Base-by-base conservation (phyloP, 2,113 vertebrate species). In the Labeo rohita region DNA sequence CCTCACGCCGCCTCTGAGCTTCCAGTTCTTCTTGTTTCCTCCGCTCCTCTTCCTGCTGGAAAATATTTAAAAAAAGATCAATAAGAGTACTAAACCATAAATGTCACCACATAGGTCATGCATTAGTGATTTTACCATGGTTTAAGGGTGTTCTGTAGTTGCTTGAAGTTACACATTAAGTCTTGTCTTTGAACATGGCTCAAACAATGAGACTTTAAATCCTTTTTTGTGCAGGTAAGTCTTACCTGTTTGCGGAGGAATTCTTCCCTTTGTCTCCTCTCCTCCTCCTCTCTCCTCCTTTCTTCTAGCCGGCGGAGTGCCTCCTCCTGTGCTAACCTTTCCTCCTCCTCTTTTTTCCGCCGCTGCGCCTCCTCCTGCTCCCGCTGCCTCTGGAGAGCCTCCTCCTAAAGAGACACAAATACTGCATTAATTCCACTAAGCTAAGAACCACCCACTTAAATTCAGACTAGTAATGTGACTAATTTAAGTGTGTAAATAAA, bases 211-310 rank as follows among this genome's bases (percentile, higher is more conserved):
- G 2, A 49, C 11, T 49, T 74, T n/a, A 11, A 45, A 23, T 47
- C 21, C 43, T 47, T 74, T 49, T 47, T 1, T 0, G 12, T n/a
- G 1, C 72, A 47, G 5, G 21, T 1, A 23, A 49, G 49, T 8
- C 86, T 90, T 72, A 97, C 98, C 95, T 99, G 98, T 93, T 98
- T 98, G 84, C 96, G 97, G 66, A 98, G 93, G 89, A 98, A 88
- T 80, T 98, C 97, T 90, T 99, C 98, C 74, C 95, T 95, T 92
- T 98, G 96, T 78, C 94, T 95, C 59, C 96, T 95, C 79, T 99
- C 97, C 75, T 99, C 98, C 75, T 99, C 98, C 87, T 99, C 97
- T 93, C 96, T 94, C 87, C 96, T 95, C 54, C 96, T 96, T 87
- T 98, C 97, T 88, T 99, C 98, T 85, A 97, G 82, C 86, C 95